Evolutionary conservation across 2,113 vertebrate species (phyloP).

Genomic region (Motacilla alba): DNA sequence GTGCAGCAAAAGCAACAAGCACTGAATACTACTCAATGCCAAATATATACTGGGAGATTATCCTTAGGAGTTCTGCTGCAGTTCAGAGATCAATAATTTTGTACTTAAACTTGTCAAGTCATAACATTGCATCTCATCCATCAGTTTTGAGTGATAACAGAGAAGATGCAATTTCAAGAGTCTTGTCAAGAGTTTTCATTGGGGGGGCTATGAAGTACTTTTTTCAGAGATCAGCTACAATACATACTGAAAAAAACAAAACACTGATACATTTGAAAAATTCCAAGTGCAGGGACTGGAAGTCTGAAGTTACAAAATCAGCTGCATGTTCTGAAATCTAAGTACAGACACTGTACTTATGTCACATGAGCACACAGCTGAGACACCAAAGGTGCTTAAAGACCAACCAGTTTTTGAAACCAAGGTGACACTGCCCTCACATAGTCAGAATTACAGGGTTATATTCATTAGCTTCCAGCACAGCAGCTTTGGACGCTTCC

Average conservation of each 20-base stretch:
- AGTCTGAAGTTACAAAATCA: background rate
- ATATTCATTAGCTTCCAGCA: background rate
- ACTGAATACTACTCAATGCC: background rate
- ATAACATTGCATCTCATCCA: background rate
- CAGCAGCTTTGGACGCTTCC: background rate
- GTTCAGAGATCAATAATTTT: constrained; percentile 1
- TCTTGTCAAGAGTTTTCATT: background rate
- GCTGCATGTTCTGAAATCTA: background rate
- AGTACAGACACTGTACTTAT: fast-evolving
- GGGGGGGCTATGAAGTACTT: background rate
- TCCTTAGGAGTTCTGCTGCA: background rate
- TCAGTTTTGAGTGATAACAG: background rate
- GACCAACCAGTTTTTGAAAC: background rate
- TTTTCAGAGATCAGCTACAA: background rate
- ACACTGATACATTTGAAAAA: background rate
- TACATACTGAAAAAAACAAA: background rate
- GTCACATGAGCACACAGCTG: background rate
- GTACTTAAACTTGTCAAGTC: background rate
- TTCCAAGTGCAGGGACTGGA: background rate
- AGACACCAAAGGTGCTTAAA: background rate
- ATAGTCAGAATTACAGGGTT: background rate
- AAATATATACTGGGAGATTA: background rate
- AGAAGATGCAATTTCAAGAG: background rate
- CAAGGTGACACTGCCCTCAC: background rate
- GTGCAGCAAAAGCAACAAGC: background rate